Conservation (phyloP, 2,113 vertebrate species). For the Ascaphus truei region DNA sequence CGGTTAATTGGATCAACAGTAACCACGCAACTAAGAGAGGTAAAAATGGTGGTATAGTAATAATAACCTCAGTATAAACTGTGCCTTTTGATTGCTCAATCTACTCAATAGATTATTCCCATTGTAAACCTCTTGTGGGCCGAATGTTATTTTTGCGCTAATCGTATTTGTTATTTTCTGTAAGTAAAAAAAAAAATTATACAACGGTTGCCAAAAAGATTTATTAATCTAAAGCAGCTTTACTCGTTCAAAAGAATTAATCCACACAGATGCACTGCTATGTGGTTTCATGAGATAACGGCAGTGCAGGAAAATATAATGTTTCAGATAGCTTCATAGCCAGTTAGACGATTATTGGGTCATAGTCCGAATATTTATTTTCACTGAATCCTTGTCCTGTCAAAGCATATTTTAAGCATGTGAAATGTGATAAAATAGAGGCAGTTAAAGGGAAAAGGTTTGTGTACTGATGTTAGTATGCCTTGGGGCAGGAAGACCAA, state of each 20-base stretch:
- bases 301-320: slow-evolving; percentile 18
- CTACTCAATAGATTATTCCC: slow-evolving; percentile 50
- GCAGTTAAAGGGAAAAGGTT: slow-evolving; percentile 1
- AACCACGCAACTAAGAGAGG: slow-evolving; percentile 76
- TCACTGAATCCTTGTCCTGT: not conserved
- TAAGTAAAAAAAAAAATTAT: slow-evolving; percentile 34
- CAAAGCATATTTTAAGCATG: not conserved
- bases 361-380: not conserved
- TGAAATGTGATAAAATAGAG: not conserved
- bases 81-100: slow-evolving; percentile 51
- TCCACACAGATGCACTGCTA: slow-evolving; percentile 39
- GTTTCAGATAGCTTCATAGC: not conserved
- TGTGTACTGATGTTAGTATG: too few species aligned
- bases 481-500: too few species aligned
- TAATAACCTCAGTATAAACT: slow-evolving; percentile 57
- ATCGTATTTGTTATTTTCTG: slow-evolving; percentile 55
- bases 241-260: slow-evolving; percentile 46
- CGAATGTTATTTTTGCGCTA: slow-evolving; percentile 44
- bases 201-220: slow-evolving; percentile 43
- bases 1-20: slow-evolving; percentile 71
- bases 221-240: slow-evolving; percentile 49
- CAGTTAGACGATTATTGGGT: slow-evolving; percentile 14
- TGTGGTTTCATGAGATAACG: slow-evolving; percentile 40
- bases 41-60: slow-evolving; percentile 70
- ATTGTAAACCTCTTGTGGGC: slow-evolving; percentile 51